These are phyloP conservation scores for Moxostoma hubbsi DNA, from an alignment of 2,797 vertebrate genomes.

Conservation along the genomic window DNA sequence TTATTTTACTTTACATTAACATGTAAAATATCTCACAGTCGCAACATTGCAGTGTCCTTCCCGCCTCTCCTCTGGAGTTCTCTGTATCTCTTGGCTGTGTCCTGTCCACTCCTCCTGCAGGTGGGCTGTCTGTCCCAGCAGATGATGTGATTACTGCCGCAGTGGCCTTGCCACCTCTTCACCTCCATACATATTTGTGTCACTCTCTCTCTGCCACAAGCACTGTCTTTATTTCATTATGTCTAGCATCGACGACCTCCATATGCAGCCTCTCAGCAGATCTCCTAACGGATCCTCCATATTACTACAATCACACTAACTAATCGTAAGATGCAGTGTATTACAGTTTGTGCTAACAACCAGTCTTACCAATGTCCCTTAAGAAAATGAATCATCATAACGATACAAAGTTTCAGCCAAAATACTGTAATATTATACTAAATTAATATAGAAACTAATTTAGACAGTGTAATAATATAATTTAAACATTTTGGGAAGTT, in stretches of 20 bases:
- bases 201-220: slow-evolving; percentile 48
- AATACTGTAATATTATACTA: too few relatives aligned
- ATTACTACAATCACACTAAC: slow-evolving; percentile 28
- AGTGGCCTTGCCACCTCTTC: slow-evolving; percentile 59
- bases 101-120: slow-evolving; percentile 43
- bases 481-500: too few relatives aligned
- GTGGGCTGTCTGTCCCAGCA: slow-evolving; percentile 54
- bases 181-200: slow-evolving; percentile 61
- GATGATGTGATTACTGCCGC: slow-evolving; percentile 59
- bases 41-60: slow-evolving; percentile 45
- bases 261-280: slow-evolving; percentile 46
- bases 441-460: background rate
- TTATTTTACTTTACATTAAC: slow-evolving; percentile 18
- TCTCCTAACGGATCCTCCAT: slow-evolving; percentile 44
- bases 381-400: too few relatives aligned
- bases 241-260: slow-evolving; percentile 37
- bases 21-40: slow-evolving; percentile 8
- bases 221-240: slow-evolving; percentile 60
- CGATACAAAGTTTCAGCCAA: background rate
- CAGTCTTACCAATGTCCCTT: background rate
- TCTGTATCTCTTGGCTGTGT: slow-evolving; percentile 26
- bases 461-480: too few relatives aligned
- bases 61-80: background rate
- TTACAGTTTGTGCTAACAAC: slow-evolving; percentile 27
- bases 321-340: slow-evolving; percentile 17